Percentiles rank a stretch among this genome's conserved stretches.
These are phyloP conservation scores for Laspeyria flexula DNA, from an alignment of 2,888 invertebrate genomes.

Conservation along the genomic window DNA sequence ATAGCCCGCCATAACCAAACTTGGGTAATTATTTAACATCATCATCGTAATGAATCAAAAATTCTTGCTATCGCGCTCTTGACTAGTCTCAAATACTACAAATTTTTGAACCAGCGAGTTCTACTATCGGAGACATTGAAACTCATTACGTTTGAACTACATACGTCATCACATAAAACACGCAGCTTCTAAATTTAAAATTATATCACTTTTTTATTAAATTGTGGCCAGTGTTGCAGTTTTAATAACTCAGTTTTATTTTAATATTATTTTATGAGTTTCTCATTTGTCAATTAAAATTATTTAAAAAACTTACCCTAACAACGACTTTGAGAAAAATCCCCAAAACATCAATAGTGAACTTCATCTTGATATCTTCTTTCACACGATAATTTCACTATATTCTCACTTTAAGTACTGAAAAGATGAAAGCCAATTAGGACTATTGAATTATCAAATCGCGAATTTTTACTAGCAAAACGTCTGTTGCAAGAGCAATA, in stretches of 20 bases:
- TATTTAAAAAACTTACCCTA: constrained; percentile 78
- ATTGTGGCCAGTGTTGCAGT: not conserved
- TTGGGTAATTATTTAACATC: too few species aligned
- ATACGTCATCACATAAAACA: constrained; percentile 11
- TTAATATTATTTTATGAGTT: too few species aligned
- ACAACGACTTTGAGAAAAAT: constrained; percentile 83
- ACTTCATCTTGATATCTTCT: constrained; percentile 75
- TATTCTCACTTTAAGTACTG: constrained; percentile 73
- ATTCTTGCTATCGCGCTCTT: too few species aligned
- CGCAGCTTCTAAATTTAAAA: constrained; percentile 18
- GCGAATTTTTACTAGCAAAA: not conserved
- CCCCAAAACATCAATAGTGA: constrained; percentile 81
- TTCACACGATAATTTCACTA: constrained; percentile 59
- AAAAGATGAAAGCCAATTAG: constrained; percentile 57
- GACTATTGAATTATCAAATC: constrained; percentile 5
- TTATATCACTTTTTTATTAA: not conserved
- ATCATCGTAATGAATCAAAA: too few species aligned
- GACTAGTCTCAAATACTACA: too few species aligned
- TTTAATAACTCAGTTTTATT: not conserved
- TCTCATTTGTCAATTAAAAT: too few species aligned
- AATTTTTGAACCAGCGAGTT: not conserved
- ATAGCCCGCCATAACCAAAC: too few species aligned
- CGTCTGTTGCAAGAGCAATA: constrained; percentile 23
- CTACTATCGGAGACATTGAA: not conserved
- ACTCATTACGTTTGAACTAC: not conserved